Evolutionary conservation across 2,797 vertebrate genomes (phyloP), one percentile per base, ranked within the genome.

Genomic region (Craterocephalus amniculus): DNA sequence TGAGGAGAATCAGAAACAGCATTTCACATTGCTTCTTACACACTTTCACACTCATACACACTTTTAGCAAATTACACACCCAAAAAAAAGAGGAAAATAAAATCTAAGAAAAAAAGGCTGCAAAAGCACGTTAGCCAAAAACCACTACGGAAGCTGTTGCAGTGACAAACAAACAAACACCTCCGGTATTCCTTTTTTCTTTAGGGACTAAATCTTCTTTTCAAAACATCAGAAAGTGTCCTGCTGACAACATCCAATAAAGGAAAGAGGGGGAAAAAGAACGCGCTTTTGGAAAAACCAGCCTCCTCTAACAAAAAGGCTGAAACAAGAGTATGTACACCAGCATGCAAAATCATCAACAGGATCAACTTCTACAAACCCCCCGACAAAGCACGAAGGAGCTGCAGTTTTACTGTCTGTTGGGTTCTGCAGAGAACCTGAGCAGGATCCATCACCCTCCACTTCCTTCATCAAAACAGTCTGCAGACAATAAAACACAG

Each of bases 331-430:
- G 70, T 91, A 88, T 89, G 79, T 93, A 93, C 91, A 93, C 76
- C 83, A 90, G 91, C 94, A 95, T 94, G 94, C 93, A 93, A 91
- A 93, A 91, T 87, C 88, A 91, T 86, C 45, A 27, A 89, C 81
- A 81, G 79, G 82, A 45, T 79, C 68, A 61, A 78, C 54, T 62
- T 81, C 3, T 87, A 90, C 74, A 4, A 70, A 70, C 3, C 66
- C 75, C 76, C 74, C 74, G 4, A 68, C 74, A 61, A 74, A 77
- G 74, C 60, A 34, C 0, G 16, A 45, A 65, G 76, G 78, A 77
- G 74, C 31, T 1, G 13, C 12, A 6, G 59, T 63, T 79, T 63
- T 58, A 22, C 62, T 18, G 61, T 52, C 69, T 38, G 58, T 57
- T 10, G 56, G 27, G 52, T 62, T 51, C 35, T 58, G 43, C 16